Percentiles rank a stretch among this genome's conserved stretches.
Conservation (phyloP, 2,888 invertebrate species). For the Steromphala cineraria region DNA sequence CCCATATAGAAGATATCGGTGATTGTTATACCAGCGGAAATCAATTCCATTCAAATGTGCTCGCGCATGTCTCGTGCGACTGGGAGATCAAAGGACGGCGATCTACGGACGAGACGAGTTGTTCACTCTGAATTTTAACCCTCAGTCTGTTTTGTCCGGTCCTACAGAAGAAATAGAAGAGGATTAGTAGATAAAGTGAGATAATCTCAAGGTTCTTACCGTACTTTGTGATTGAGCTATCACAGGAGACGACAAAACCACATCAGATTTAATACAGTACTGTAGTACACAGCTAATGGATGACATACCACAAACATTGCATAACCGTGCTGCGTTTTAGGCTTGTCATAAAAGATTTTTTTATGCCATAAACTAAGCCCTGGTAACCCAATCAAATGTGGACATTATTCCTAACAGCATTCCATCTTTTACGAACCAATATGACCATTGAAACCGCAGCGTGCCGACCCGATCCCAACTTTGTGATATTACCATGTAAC, state of each 20-base stretch:
- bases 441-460: not conserved
- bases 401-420: not conserved
- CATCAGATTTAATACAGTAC: not conserved
- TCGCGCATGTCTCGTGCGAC: constrained; percentile 13
- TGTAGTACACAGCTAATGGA: not conserved
- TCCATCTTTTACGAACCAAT: not conserved
- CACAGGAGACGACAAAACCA: not conserved
- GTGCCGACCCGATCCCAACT: no score
- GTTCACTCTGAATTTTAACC: not conserved
- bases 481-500: not conserved
- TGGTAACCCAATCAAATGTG: not conserved
- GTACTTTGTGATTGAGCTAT: not conserved
- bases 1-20: not conserved
- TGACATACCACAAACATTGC: not conserved
- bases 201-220: not conserved
- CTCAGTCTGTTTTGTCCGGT: constrained; percentile 4
- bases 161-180: not conserved
- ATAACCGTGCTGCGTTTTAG: not conserved
- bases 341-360: not conserved
- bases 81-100: constrained; percentile 4
- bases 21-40: not conserved
- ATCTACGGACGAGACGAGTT: not conserved
- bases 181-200: no score
- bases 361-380: not conserved
- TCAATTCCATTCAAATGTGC: not conserved